Base-by-base conservation (phyloP, 2,113 vertebrate species). In the Lanius collurio region DNA sequence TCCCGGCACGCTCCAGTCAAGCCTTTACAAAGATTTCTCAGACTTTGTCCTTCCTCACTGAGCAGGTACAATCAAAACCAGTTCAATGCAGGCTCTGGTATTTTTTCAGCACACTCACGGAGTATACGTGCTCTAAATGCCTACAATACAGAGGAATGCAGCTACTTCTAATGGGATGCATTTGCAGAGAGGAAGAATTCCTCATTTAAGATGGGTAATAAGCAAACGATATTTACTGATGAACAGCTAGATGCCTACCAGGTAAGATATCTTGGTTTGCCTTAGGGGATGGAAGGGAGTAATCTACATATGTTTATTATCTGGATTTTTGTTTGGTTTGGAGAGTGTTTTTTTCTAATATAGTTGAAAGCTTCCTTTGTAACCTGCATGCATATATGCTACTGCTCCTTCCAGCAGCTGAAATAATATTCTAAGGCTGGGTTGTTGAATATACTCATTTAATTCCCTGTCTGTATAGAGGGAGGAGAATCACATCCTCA, bases 191-290 rank as follows among this genome's bases (percentile, higher is more conserved):
- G 97, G 94, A 89, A 98, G 97, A 91, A 97, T 97, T 88, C 97
- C 97, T 98, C 97, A 94, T 97, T 92, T 98, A 98, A 98, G 97
- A 99, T 99, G 99, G 99, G 99, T 73, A 99, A 99, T 97, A 99
- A 99, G 95, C 99, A 99, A 97, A 99, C 99, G 16, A 99, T 99
- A 97, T 99, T 99, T 98, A 99, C 99, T 78, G 99, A 99, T 96
- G 99, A 99, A 97, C 99, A 99, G 97, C 98, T 99, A 87, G 99
- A 99, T 94, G 99, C 99, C 91, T 99, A 99, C 85, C 99, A 99
- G 99, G 99, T 99, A 97, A 98, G 98, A 30, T 17, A 22, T 5
- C 28, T 46, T 41, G 11, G 7, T 69, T 53, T 57, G 47, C 47
- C 3, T 60, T 37, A 23, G 30, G 46, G 49, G 67, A 52, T 74